phyloP scores from a whole-genome alignment of 2,113 vertebrate genomes.

The Indicator maculatus region DNA sequence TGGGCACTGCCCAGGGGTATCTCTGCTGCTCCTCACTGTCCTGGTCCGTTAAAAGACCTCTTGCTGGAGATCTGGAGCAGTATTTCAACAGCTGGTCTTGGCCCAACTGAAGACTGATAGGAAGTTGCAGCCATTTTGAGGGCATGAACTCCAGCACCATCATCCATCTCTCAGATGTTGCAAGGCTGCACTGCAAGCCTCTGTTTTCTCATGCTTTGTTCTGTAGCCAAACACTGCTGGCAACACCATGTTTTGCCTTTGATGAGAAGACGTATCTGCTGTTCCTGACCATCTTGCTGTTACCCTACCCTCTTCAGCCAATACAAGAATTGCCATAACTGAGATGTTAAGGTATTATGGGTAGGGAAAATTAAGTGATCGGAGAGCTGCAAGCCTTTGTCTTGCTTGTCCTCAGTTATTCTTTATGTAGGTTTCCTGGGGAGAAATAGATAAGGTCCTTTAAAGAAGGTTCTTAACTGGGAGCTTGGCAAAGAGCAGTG shows the following conservation, averaged over 20 bases:
- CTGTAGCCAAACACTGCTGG: neutral
- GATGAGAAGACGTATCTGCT: neutral
- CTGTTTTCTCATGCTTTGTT: neutral
- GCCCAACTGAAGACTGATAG: neutral
- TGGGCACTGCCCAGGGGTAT: neutral
- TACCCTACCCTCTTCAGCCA: neutral
- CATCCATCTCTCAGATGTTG: neutral
- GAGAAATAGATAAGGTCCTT: neutral
- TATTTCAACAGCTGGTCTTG: neutral
- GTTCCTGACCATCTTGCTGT: neutral
- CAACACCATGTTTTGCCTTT: neutral
- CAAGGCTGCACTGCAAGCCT: neutral
- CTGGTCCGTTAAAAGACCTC: neutral
- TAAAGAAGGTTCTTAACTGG: neutral
- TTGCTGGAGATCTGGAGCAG: neutral
- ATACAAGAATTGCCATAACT: rapidly evolving
- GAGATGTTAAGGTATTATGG: neutral
- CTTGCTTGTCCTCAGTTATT: neutral
- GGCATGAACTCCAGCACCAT: no score
- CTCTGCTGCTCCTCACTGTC: neutral
- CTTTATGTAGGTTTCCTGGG: neutral
- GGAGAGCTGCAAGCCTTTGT: neutral
- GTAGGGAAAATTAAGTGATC: neutral
- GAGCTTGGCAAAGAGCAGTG: neutral
- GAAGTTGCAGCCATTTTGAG: neutral